Percentiles rank a stretch among this genome's conserved stretches.
Evolutionary conservation across 2,888 invertebrate genomes (phyloP).

Genomic region (Meliscaeva auricollis): DNA sequence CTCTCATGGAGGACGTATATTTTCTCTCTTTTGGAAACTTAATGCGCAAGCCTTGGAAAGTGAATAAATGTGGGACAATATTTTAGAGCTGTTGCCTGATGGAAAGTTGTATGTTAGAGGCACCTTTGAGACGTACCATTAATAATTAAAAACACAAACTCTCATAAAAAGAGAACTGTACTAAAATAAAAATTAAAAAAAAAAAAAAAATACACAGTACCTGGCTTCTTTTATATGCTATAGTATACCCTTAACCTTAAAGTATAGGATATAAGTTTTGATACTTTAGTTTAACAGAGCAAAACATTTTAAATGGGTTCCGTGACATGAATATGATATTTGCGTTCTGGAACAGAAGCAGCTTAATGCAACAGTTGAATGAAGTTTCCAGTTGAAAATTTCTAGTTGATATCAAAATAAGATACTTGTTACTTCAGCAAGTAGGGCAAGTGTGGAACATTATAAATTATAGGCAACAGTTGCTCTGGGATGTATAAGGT

Average conservation of each 20-base stretch:
- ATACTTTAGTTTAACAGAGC: slow-evolving; percentile 39
- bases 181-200: slow-evolving; percentile 18
- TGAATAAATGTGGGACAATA: slow-evolving; percentile 23
- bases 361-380: slow-evolving; percentile 68
- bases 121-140: slow-evolving; percentile 50
- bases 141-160: slow-evolving; percentile 60
- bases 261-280: slow-evolving; percentile 37
- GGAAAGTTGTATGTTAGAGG: slow-evolving; percentile 43
- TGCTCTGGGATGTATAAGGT: neutral
- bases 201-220: slow-evolving; percentile 12
- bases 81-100: slow-evolving; percentile 24
- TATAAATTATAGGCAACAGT: slow-evolving; percentile 30
- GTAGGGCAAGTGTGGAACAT: slow-evolving; percentile 34
- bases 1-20: neutral
- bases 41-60: slow-evolving; percentile 67
- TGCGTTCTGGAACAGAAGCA: slow-evolving; percentile 57
- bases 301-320: slow-evolving; percentile 40
- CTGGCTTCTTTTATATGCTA: slow-evolving; percentile 44
- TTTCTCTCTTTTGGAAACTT: neutral
- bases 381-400: slow-evolving; percentile 39
- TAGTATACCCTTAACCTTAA: slow-evolving; percentile 56
- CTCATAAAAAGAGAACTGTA: slow-evolving; percentile 43
- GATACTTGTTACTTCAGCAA: slow-evolving; percentile 58
- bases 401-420: slow-evolving; percentile 41
- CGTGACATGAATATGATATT: slow-evolving; percentile 40